Percentiles rank a stretch among this genome's conserved stretches.
Evolutionary conservation across 2,113 vertebrate species (phyloP).

Genomic region (Astur gentilis): DNA sequence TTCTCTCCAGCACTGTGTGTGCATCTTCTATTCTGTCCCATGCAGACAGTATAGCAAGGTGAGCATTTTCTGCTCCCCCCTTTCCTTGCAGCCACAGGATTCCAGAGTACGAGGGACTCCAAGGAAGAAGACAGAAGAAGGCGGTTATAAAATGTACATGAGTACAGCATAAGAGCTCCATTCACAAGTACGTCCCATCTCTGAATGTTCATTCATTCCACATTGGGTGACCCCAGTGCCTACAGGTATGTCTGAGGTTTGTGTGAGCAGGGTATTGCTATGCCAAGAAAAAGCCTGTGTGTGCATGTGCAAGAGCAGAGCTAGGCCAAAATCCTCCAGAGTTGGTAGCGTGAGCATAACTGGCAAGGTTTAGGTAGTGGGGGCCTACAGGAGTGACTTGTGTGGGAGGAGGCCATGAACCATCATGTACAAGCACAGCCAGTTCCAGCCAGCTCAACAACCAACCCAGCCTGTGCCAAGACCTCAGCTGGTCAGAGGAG

Average conservation of each 20-base stretch:
- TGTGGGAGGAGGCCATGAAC: background rate
- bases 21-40: background rate
- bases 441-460: background rate
- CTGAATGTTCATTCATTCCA: background rate
- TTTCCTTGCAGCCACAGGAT: background rate
- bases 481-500: background rate
- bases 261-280: background rate
- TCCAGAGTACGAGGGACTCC: background rate
- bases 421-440: background rate
- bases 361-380: background rate
- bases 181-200: background rate
- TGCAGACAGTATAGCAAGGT: background rate
- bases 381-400: background rate
- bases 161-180: background rate
- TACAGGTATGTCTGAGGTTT: background rate
- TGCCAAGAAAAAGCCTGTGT: background rate
- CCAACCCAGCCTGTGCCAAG: background rate
- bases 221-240: background rate
- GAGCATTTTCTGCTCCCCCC: background rate
- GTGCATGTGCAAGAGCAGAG: background rate
- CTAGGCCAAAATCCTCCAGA: background rate
- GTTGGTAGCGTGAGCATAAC: background rate
- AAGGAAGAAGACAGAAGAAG: background rate
- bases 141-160: background rate
- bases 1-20: background rate